Evolutionary conservation across 2,888 invertebrate species (phyloP), one percentile per base, ranked within the genome.

Genomic region (Sphaerophoria taeniata): DNA sequence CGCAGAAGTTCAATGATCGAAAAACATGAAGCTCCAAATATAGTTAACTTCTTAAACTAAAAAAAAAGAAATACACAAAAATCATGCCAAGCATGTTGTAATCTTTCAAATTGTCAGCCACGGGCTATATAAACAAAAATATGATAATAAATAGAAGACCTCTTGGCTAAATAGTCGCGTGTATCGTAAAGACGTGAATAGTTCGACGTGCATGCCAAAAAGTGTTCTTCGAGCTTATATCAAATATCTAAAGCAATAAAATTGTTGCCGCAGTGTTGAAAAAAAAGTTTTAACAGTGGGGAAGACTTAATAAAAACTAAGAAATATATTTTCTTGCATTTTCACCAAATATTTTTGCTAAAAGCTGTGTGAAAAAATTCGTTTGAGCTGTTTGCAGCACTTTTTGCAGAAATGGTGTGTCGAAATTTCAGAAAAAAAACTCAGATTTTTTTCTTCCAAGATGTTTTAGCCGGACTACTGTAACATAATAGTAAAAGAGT

Each of bases 31-130:
- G 43, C 43, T 11, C 24, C 24, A 3, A 24, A 56, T 49, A 36
- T 7, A 58, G 12, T 39, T 9, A 78, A 53, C 63, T 75, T 71
- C 39, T 47, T 43, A 67, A 61, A 43, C 61, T 49, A 69, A 65
- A 43, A 43, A 24, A 24, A 24, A 24, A 24, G 24, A 24, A 24
- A 24, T 24, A 24, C 24, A 24, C 24, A 1, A 60, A 56, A 77
- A 77, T 82, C 77, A 69, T 39, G 55, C 39, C 49, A 49, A 39
- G 47, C 34, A 24, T 69, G 67, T 49, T 61, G 34, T 47, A 73
- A 82, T 82, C 72, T 69, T 69, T 82, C 67, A 81, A 81, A 76
- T 65, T 76, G 75, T 81, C 75, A 75, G 79, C 55, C 69, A 33
- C 70, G 51, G 43, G 36, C n/a, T 61, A 51, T 55, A 39, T 45